phyloP scores from a whole-genome alignment of 2,113 vertebrate genomes.

The Helogale parvula region DNA sequence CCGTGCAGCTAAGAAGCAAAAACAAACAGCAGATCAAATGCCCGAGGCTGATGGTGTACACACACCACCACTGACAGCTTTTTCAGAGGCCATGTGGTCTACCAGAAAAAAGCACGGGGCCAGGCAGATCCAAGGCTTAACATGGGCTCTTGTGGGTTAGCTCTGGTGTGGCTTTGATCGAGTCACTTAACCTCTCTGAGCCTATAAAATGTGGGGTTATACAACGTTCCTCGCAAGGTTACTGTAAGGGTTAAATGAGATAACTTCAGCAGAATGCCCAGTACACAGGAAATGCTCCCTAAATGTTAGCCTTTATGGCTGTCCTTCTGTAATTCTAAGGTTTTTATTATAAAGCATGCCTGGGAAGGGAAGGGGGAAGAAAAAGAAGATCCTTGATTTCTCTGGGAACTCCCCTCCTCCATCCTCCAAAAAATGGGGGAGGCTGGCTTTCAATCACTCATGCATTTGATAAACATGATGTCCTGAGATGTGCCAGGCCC shows the following conservation, averaged over 20 bases:
- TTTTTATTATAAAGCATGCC: conserved; percentile 17
- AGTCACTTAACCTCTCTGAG: neutral
- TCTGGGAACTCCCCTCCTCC: neutral
- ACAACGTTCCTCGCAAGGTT: neutral
- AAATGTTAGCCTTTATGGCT: neutral
- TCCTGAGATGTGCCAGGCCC: neutral
- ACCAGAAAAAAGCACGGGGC: accelerated
- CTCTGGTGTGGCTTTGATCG: neutral
- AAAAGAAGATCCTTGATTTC: neutral
- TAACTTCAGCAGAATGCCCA: neutral
- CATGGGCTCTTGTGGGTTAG: neutral
- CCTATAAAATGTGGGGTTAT: neutral
- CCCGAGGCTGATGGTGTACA: neutral
- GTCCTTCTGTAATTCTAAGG: neutral
- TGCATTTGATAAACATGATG: neutral
- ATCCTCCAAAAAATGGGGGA: neutral
- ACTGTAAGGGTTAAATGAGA: neutral
- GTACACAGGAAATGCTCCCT: neutral
- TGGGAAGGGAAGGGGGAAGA: neutral
- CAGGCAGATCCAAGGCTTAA: neutral
- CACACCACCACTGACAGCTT: neutral
- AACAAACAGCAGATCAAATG: conserved; percentile 43
- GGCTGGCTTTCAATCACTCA: neutral
- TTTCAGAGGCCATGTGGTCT: neutral
- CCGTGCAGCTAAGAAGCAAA: neutral